A percentile compares a stretch with the other conserved stretches of the same genome.
Evolutionary conservation across 2,797 vertebrate species (phyloP).

Genomic region (Pseudochirops cupreus): DNA sequence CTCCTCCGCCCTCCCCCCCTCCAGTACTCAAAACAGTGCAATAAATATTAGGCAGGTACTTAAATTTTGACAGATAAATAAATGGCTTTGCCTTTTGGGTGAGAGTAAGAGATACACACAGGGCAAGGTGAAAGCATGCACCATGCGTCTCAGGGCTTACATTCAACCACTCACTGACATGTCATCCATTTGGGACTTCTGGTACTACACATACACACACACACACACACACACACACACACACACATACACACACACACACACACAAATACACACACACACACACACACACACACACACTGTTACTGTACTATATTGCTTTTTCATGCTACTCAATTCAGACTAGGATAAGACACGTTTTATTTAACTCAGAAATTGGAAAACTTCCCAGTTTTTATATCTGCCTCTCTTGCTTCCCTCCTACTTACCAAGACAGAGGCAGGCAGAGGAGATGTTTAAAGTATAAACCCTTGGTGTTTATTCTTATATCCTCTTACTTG

Average conservation of each 20-base stretch:
- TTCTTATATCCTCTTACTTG: slow-evolving; percentile 22
- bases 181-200: neutral
- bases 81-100: neutral
- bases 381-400: neutral
- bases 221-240: too few relatives aligned
- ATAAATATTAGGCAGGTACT: neutral
- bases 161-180: neutral
- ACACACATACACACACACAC: too few relatives aligned
- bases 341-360: neutral
- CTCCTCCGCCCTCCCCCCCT: neutral
- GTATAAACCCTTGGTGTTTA: slow-evolving; percentile 24
- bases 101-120: neutral
- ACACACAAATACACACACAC: neutral
- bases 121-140: neutral
- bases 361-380: slow-evolving; percentile 28
- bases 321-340: neutral
- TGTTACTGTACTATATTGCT: neutral
- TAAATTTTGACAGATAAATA: neutral
- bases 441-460: slow-evolving; percentile 40
- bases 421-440: slow-evolving; percentile 37
- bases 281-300: neutral
- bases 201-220: neutral
- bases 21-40: neutral
- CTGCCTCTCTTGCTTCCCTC: slow-evolving; percentile 27
- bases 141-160: slow-evolving; percentile 24